Conservation (phyloP, 2,888 invertebrate genomes). For the Drosophila prostipennis region DNA sequence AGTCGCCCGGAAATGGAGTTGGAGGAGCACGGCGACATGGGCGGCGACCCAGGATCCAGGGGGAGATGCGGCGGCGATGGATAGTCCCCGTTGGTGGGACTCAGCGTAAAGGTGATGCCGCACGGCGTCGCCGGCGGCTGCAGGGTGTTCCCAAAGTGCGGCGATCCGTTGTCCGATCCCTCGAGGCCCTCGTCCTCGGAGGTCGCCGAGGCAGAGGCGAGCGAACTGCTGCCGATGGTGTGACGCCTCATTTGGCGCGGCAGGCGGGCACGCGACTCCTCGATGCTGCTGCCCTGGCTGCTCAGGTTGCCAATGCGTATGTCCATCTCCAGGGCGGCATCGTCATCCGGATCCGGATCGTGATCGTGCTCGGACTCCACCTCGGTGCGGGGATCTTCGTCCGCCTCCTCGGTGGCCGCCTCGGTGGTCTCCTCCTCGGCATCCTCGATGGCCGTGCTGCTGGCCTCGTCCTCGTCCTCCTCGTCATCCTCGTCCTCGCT, state of each 20-base stretch:
- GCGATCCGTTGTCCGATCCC: constrained; percentile 84
- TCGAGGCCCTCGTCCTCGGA: constrained; percentile 85
- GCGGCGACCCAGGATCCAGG: constrained; percentile 83
- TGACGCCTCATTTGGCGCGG: constrained; percentile 81
- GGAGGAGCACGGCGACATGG: constrained; percentile 55
- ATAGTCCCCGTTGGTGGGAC: constrained; percentile 85
- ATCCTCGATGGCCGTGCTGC: constrained; percentile 34
- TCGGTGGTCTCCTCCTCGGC: constrained; percentile 25
- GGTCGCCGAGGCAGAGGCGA: constrained; percentile 64
- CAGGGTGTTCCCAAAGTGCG: constrained; percentile 84
- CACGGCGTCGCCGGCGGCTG: constrained; percentile 85
- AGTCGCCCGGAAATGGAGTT: constrained; percentile 8
- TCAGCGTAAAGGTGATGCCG: constrained; percentile 87
- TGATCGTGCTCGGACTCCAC: constrained; percentile 36
- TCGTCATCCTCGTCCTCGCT: constrained; percentile 83
- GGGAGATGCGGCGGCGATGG: constrained; percentile 80
- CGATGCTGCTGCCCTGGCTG: constrained; percentile 75
- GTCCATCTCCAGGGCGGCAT: constrained; percentile 75
- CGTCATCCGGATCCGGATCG: constrained; percentile 50
- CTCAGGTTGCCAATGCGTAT: constrained; percentile 74
- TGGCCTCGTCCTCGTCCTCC: constrained; percentile 77
- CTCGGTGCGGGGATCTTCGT: constrained; percentile 25
- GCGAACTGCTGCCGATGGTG: constrained; percentile 81
- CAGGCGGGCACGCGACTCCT: constrained; percentile 74
- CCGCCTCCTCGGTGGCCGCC: constrained; percentile 21